Conservation (phyloP, 2,888 invertebrate species). For the Nebria brevicollis region DNA sequence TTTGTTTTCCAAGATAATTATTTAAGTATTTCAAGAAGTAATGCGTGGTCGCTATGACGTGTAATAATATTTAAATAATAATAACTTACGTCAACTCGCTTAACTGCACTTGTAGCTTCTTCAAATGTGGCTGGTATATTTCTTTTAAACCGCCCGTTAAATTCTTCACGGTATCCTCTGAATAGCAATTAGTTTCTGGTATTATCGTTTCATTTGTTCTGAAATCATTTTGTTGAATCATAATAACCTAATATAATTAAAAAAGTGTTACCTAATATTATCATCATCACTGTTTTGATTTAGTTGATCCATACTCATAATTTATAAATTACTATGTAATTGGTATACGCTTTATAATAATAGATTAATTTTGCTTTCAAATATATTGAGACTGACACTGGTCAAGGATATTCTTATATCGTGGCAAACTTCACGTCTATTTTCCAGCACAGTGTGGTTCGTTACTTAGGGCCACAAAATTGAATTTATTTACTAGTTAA, state of each 20-base stretch:
- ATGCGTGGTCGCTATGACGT: not conserved
- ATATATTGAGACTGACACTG: not conserved
- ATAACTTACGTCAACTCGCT: slow-evolving; percentile 61
- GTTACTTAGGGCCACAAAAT: not conserved
- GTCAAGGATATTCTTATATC: not conserved
- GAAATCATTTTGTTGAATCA: slow-evolving; percentile 21
- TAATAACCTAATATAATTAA: slow-evolving; percentile 17
- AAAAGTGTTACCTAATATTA: slow-evolving; percentile 23
- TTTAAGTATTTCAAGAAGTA: no score
- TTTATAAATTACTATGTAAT: slow-evolving; percentile 2
- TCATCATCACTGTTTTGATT: slow-evolving; percentile 26
- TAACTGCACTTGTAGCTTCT: slow-evolving; percentile 60
- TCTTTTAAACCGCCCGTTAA: slow-evolving; percentile 58
- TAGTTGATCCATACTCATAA: slow-evolving; percentile 22
- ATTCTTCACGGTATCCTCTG: slow-evolving; percentile 51
- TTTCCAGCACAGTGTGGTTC: not conserved
- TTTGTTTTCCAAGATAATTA: no score
- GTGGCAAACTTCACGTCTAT: not conserved
- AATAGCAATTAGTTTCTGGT: slow-evolving; percentile 32
- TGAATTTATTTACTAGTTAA: no score
- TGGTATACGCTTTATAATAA: not conserved
- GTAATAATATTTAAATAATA: not conserved
- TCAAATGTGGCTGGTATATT: slow-evolving; percentile 58
- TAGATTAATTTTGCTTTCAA: not conserved
- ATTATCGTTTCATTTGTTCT: slow-evolving; percentile 20